Evolutionary conservation across 2,888 invertebrate species (phyloP), one percentile per base, ranked within the genome.

Genomic region (Scaptomyza tumidula): DNA sequence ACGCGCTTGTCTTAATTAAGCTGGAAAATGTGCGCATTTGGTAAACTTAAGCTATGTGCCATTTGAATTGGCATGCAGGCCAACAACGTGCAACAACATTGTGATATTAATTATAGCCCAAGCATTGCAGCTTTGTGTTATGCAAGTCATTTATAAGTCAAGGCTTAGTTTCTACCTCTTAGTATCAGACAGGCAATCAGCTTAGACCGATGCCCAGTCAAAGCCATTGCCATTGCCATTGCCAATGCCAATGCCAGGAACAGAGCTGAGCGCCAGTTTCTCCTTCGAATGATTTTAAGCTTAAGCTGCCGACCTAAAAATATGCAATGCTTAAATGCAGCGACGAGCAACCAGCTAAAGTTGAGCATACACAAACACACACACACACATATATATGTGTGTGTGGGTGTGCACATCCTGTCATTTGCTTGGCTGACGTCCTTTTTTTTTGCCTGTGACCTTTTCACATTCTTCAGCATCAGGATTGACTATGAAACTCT

Each of bases 251-350:
- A 11, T 41, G 52, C 29, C 59, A 52, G 10, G 3, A 29, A 2
- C 19, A 50, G 24, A 24, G 33, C 11, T 24, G 24, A 6, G n/a
- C 27, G 2, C 11, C 24, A 14, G 37, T 11, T 24, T 19, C 7
- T 19, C 19, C 19, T 19, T 5, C 1, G 19, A 33, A 24, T 27
- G 27, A 49, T 31, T 46, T 31, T 33, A 50, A 59, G 33, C n/a
- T 37, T 27, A 31, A 35, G 41, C 44, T 9, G n/a, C 11, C 39
- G 27, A 66, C 37, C 67, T 39, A 37, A 31, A 65, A 37, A 55
- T 66, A 55, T 66, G 65, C 67, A 50, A 55, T 29, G 41, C 14
- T 53, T 41, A 39, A 64, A 49, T 55, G 33, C 19, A 37, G 16
- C 14, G 16, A 39, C 7, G 16, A 9, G 14, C 39, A 16, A 39